Evolutionary conservation across 2,888 invertebrate genomes (phyloP).

Genomic region (Drosophila stalkeri): DNA sequence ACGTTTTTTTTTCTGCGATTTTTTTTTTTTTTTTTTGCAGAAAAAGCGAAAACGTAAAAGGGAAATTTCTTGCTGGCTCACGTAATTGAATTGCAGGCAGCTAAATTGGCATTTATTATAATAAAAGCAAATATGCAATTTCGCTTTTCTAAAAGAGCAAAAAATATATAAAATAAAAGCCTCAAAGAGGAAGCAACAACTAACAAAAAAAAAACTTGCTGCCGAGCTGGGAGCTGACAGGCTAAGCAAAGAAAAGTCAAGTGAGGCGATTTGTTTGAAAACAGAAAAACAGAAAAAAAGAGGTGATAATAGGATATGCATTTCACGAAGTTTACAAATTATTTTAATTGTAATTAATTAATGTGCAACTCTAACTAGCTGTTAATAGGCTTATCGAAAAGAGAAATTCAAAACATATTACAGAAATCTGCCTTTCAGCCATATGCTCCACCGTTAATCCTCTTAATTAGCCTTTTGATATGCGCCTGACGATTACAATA

Average conservation of each 20-base stretch:
- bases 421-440: not conserved
- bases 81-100: conserved; percentile 78
- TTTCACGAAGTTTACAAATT: not conserved
- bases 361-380: conserved; percentile 2
- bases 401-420: conserved; percentile 7
- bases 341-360: conserved; percentile 1
- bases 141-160: conserved; percentile 53
- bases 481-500: conserved; percentile 17
- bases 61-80: conserved; percentile 75
- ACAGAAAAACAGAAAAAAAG: conserved; percentile 2
- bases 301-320: conserved; percentile 21
- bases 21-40: conserved; percentile 3
- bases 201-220: conserved; percentile 29
- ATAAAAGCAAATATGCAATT: conserved; percentile 81
- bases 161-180: not conserved
- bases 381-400: conserved; percentile 32
- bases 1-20: conserved; percentile 56
- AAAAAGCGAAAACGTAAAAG: conserved; percentile 62
- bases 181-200: conserved; percentile 41
- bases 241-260: conserved; percentile 8
- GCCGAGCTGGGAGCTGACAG: conserved; percentile 34
- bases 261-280: conserved; percentile 16
- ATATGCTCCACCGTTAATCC: conserved; percentile 16
- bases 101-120: conserved; percentile 80
- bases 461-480: conserved; percentile 20